These are phyloP conservation scores for Triplophysa rosa DNA, from an alignment of 2,113 vertebrate species.

Conservation along the genomic window DNA sequence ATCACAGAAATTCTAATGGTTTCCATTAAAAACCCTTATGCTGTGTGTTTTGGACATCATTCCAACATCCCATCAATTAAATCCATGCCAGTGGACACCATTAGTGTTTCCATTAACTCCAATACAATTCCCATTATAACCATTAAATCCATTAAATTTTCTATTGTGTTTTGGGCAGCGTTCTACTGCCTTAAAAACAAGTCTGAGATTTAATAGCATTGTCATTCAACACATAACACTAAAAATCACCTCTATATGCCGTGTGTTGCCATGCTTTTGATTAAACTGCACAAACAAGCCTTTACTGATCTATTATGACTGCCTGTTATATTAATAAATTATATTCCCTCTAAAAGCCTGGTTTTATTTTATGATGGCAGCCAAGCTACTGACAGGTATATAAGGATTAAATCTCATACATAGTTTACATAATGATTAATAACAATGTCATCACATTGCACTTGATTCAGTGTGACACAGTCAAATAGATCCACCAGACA, in stretches of 20 bases:
- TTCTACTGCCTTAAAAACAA: neutral
- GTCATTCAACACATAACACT: neutral
- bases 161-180: too few relatives aligned
- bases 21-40: too few relatives aligned
- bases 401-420: slow-evolving; percentile 17
- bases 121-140: too few relatives aligned
- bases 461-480: slow-evolving; percentile 1
- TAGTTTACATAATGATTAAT: slow-evolving; percentile 23
- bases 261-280: slow-evolving; percentile 21
- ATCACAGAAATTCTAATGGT: too few relatives aligned
- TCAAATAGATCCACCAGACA: slow-evolving; percentile 10
- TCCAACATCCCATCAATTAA: too few relatives aligned
- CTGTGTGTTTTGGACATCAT: too few relatives aligned
- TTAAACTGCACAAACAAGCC: slow-evolving; percentile 13
- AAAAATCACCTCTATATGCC: neutral
- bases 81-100: too few relatives aligned
- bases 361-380: slow-evolving; percentile 22
- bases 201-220: neutral
- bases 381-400: slow-evolving; percentile 7
- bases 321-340: slow-evolving; percentile 5
- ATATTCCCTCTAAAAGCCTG: slow-evolving; percentile 14
- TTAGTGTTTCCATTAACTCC: too few relatives aligned
- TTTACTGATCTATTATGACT: slow-evolving; percentile 13
- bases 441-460: slow-evolving; percentile 21
- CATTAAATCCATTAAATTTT: too few relatives aligned